Base-by-base conservation (phyloP, 2,888 invertebrate species). In the Drosophila colorata region DNA sequence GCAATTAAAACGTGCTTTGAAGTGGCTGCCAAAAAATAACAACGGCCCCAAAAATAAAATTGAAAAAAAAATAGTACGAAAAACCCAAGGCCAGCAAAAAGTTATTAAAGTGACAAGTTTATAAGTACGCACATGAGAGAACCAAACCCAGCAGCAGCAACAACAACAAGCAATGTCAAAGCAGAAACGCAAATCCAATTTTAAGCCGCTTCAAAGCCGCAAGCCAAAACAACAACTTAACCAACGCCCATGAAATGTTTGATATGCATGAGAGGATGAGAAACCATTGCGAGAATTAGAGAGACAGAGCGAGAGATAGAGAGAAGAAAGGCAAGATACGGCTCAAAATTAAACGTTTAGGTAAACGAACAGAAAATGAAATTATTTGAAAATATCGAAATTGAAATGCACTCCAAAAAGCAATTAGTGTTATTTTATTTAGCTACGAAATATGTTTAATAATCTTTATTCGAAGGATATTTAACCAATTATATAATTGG, bases 71-170 rank as follows among this genome's bases (percentile, higher is more conserved):
- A 7, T 25, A 31, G 16, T 18, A 23, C 23, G 28, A 53, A 43
- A 40, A 40, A 38, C 35, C 11, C 44, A 57, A 52, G 49, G 35
- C 67, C 65, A 63, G 52, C 69, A 67, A 69, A 86, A 88, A 84
- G 75, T 81, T 88, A 80, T 88, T 84, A 84, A 81, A 86, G 84
- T 80, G 78, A 74, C 88, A 88, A 80, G 74, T 82, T 88, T 88
- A 68, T 83, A 84, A 80, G 80, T 85, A 61, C 64, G 76, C 73
- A 72, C 73, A 69, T 73, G 70, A 80, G 61, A 65, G 55, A 60
- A 25, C 16, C 14, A n/a, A 57, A 25, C 55, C 52, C 25, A 41
- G 49, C 18, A 46, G 37, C 44, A 49, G 25, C 18, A 58, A 23
- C 44, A 56, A 55, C 20, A 67, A 59, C 53, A 49, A 23, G 63